Evolutionary conservation across 1,140 invertebrate species (phyloP).

Genomic region (Bombus confusus): DNA sequence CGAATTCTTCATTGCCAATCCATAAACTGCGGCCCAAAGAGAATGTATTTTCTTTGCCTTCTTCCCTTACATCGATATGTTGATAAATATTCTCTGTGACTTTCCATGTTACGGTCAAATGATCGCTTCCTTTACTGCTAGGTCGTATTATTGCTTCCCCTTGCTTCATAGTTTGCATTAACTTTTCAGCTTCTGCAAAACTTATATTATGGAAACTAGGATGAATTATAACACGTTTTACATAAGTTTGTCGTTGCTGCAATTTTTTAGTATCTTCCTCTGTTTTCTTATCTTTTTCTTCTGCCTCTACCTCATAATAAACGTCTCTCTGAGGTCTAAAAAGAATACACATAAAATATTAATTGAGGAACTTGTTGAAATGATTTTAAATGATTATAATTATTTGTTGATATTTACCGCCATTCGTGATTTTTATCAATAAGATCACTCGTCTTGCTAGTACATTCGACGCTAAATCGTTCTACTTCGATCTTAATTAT

Average conservation of each 20-base stretch:
- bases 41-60: slow-evolving; percentile 98
- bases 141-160: slow-evolving; percentile 98
- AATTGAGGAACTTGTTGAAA: neutral
- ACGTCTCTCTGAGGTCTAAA: slow-evolving; percentile 91
- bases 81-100: slow-evolving; percentile 96
- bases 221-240: slow-evolving; percentile 98
- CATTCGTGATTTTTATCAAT: slow-evolving; percentile 95
- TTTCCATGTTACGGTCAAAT: slow-evolving; percentile 99
- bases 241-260: slow-evolving; percentile 91
- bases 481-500: slow-evolving; percentile 98
- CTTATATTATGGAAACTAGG: slow-evolving; percentile 98
- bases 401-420: slow-evolving; percentile 83
- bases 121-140: slow-evolving; percentile 97
- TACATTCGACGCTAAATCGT: slow-evolving; percentile 96
- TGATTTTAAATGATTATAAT: neutral
- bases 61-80: slow-evolving; percentile 97
- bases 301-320: slow-evolving; percentile 95
- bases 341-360: slow-evolving; percentile 16
- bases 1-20: slow-evolving; percentile 96
- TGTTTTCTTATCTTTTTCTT: slow-evolving; percentile 90
- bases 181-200: slow-evolving; percentile 94
- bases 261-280: slow-evolving; percentile 92
- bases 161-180: slow-evolving; percentile 95
- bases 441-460: slow-evolving; percentile 96
- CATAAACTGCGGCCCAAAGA: slow-evolving; percentile 93